phyloP scores from a whole-genome alignment of 1,140 invertebrate species.

The Bombus polaris region DNA sequence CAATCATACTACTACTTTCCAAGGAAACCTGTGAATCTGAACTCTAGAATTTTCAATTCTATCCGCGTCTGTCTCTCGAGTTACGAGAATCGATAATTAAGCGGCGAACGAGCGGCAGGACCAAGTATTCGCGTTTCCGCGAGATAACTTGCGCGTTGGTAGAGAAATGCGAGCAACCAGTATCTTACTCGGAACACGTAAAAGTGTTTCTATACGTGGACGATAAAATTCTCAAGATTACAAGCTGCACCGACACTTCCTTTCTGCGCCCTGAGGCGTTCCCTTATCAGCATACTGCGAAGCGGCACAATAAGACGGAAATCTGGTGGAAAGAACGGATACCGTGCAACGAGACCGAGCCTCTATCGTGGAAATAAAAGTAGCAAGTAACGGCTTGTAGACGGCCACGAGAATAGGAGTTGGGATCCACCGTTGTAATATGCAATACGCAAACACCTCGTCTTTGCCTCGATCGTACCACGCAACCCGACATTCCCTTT shows the following conservation, averaged over 20 bases:
- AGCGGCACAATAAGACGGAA: slow-evolving; percentile 68
- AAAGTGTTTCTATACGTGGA: slow-evolving; percentile 49
- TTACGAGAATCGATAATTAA: slow-evolving; percentile 35
- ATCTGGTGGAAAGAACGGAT: slow-evolving; percentile 70
- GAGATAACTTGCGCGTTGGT: not conserved
- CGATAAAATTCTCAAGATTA: slow-evolving; percentile 55
- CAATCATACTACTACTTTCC: not conserved
- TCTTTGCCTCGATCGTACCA: not conserved
- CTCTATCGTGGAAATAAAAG: slow-evolving; percentile 66
- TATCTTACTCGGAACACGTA: slow-evolving; percentile 22
- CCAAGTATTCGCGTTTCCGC: not conserved
- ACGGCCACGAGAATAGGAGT: slow-evolving; percentile 2
- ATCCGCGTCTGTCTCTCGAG: not conserved
- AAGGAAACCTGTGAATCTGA: not conserved
- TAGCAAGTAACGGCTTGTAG: slow-evolving; percentile 40
- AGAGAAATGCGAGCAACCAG: not conserved
- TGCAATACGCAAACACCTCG: slow-evolving; percentile 38
- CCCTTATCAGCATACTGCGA: slow-evolving; percentile 63
- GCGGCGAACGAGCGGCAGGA: not conserved
- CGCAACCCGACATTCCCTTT: slow-evolving; percentile 24
- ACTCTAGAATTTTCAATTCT: not conserved
- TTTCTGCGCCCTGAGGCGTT: slow-evolving; percentile 48
- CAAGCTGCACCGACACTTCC: slow-evolving; percentile 41
- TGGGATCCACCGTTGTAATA: slow-evolving; percentile 14
- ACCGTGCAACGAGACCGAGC: slow-evolving; percentile 56